Percentiles rank a stretch among this genome's conserved stretches.
phyloP scores from a whole-genome alignment of 2,888 invertebrate genomes.

The Chrysodeixis includens region DNA sequence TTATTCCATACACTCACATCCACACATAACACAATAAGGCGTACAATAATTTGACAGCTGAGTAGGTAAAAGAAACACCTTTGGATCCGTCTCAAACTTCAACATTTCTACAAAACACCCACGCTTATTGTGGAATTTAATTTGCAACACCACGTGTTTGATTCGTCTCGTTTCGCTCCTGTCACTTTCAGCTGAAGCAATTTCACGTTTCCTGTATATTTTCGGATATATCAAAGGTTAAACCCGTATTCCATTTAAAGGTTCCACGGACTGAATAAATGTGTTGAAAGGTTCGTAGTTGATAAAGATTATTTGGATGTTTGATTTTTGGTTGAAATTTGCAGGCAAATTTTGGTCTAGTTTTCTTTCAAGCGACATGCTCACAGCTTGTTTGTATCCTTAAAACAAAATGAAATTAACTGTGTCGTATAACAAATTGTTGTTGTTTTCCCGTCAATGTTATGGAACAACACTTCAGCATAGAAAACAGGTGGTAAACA shows the following conservation, averaged over 20 bases:
- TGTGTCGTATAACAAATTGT: conserved; percentile 1
- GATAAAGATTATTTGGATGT: conserved; percentile 12
- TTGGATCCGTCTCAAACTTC: background rate
- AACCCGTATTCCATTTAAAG: conserved; percentile 40
- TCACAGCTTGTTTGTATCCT: background rate
- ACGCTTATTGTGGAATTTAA: conserved; percentile 45
- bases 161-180: conserved; percentile 53
- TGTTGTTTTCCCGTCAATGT: conserved; percentile 1
- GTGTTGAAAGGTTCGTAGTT: conserved; percentile 33
- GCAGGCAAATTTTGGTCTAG: background rate
- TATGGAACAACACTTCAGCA: background rate
- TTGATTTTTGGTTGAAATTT: conserved; percentile 20
- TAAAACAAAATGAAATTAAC: background rate
- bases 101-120: conserved; percentile 9
- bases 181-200: conserved; percentile 65
- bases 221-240: conserved; percentile 56
- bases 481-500: conserved; percentile 1
- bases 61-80: conserved; percentile 6
- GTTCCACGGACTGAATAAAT: conserved; percentile 35
- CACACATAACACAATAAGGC: background rate
- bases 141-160: conserved; percentile 52
- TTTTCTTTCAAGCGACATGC: background rate
- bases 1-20: background rate
- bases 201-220: conserved; percentile 63
- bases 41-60: background rate